Evolutionary conservation across 1,140 invertebrate species (phyloP).

Genomic region (Schlechtendalia chinensis): DNA sequence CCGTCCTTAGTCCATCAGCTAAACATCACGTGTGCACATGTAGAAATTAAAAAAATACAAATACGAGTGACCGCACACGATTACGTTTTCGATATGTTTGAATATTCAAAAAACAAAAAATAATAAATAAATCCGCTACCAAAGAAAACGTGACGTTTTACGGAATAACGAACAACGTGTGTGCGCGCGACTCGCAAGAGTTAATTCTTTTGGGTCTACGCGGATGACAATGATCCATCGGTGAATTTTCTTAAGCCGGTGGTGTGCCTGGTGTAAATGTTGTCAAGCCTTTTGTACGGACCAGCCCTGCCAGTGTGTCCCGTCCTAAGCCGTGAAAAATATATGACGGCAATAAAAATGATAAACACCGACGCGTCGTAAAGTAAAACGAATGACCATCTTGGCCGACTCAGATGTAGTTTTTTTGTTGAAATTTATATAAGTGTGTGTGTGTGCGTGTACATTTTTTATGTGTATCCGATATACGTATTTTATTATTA

Average conservation of each 20-base stretch:
- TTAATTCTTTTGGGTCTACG: conserved; percentile 8
- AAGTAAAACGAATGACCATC: conserved; percentile 46
- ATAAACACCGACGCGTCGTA: conserved; percentile 37
- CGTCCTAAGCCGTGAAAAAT: conserved; percentile 26
- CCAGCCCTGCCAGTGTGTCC: neutral
- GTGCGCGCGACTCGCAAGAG: neutral
- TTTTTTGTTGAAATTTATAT: conserved; percentile 3
- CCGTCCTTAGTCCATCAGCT: neutral
- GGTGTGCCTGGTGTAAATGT: neutral
- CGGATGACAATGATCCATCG: conserved; percentile 44
- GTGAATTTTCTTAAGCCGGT: conserved; percentile 32
- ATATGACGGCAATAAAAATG: conserved; percentile 48
- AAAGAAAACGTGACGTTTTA: neutral
- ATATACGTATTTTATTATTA: neutral
- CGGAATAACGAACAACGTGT: neutral
- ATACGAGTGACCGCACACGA: too few species aligned
- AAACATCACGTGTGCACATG: neutral
- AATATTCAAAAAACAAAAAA: too few species aligned
- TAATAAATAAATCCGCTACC: too few species aligned
- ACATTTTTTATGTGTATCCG: neutral
- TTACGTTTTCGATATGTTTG: too few species aligned
- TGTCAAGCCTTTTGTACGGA: neutral
- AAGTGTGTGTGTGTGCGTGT: too few species aligned
- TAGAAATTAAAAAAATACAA: too few species aligned
- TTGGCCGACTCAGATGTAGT: neutral